phyloP scores from a whole-genome alignment of 1,140 invertebrate species.

The Copidosoma floridanum region DNA sequence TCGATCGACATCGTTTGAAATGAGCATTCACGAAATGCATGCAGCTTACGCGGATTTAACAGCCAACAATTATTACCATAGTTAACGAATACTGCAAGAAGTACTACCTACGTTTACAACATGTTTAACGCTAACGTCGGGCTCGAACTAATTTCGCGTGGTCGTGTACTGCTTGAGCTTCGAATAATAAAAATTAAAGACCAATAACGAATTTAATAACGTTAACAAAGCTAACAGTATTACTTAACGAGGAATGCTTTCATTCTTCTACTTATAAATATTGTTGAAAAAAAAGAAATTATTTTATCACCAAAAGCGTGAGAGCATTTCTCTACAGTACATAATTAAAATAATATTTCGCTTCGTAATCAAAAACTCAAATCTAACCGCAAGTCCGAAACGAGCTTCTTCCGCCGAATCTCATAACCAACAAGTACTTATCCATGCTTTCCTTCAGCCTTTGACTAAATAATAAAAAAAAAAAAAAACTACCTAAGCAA shows the following conservation, averaged over 20 bases:
- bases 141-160: constrained; percentile 36
- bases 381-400: constrained; percentile 26
- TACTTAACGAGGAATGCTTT: constrained; percentile 43
- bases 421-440: constrained; percentile 32
- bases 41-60: constrained; percentile 41
- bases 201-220: constrained; percentile 27
- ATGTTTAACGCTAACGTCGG: constrained; percentile 35
- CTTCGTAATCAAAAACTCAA: constrained; percentile 40
- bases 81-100: no score
- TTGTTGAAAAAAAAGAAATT: constrained; percentile 3
- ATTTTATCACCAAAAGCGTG: background rate
- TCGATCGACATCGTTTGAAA: no score
- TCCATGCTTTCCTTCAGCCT: constrained; percentile 29
- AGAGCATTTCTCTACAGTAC: background rate
- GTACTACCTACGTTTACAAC: no score
- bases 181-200: constrained; percentile 34
- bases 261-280: constrained; percentile 20
- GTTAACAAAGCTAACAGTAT: constrained; percentile 30
- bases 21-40: constrained; percentile 49
- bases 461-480: constrained; percentile 9
- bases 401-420: constrained; percentile 21
- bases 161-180: constrained; percentile 16
- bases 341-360: constrained; percentile 9
- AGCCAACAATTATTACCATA: no score
- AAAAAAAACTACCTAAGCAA: background rate